These are phyloP conservation scores for Scopus umbretta DNA, from an alignment of 2,113 vertebrate genomes.

Conservation along the genomic window DNA sequence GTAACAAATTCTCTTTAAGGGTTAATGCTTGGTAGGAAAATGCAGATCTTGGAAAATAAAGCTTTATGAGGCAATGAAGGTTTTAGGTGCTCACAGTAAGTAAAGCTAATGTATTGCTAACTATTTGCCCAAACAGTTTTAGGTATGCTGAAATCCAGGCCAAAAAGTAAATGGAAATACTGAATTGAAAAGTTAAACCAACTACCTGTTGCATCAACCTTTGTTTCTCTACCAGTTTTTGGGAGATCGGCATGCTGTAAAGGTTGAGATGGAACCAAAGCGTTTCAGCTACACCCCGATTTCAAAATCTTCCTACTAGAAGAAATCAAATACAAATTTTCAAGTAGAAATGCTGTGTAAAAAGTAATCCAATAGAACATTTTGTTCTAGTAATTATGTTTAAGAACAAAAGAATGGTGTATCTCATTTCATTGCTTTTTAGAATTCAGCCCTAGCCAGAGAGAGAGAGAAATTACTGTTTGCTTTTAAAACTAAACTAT, in stretches of 20 bases:
- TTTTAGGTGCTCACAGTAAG: not conserved
- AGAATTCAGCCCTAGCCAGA: not conserved
- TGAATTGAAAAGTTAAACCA: not conserved
- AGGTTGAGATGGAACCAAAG: not conserved
- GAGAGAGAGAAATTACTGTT: not conserved
- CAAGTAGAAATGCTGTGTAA: not conserved
- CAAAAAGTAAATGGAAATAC: not conserved
- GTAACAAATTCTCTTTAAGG: not conserved
- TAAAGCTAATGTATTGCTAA: not conserved
- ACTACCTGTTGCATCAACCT: not conserved
- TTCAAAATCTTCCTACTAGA: not conserved
- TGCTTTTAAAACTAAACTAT: not conserved
- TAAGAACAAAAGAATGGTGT: not conserved
- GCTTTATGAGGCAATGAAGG: not conserved
- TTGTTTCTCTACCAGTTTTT: not conserved
- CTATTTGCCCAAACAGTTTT: not conserved
- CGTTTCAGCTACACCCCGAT: not conserved
- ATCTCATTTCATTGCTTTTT: not conserved
- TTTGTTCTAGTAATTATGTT: not conserved
- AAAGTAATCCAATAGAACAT: not conserved
- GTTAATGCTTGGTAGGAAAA: not conserved
- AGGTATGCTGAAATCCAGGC: not conserved
- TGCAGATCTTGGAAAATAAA: not conserved
- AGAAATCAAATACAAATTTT: not conserved
- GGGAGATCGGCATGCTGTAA: not conserved